Percentiles rank a stretch among this genome's conserved stretches.
Conservation (phyloP, 2,113 vertebrate species). For the Etheostoma cragini region DNA sequence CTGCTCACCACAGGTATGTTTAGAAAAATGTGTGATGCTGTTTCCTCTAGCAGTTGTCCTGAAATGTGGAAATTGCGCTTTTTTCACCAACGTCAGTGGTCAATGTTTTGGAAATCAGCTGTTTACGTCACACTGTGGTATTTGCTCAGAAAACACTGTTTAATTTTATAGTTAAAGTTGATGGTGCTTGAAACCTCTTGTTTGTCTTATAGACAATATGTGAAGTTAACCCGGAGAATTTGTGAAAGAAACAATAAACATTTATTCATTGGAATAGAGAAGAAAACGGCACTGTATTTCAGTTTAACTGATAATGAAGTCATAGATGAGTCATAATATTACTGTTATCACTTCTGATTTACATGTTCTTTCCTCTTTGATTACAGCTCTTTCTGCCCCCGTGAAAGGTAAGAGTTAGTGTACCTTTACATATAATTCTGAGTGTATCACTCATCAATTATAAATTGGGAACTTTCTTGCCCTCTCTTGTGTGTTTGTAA, state of each 20-base stretch:
- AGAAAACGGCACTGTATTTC: not conserved
- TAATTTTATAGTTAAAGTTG: not conserved
- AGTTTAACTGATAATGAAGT: not conserved
- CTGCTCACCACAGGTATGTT: slow-evolving; percentile 78
- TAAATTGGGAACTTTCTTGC: not conserved
- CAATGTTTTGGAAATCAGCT: not conserved
- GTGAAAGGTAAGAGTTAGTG: slow-evolving; percentile 69
- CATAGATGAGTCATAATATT: not conserved
- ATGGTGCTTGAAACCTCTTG: not conserved
- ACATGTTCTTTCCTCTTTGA: slow-evolving; percentile 2
- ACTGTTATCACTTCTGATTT: not conserved
- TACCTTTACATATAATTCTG: not conserved
- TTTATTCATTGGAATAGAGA: not conserved
- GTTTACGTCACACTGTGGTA: not conserved
- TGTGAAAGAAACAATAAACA: not conserved
- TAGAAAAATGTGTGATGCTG: not conserved
- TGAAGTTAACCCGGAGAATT: not conserved
- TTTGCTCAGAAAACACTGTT: not conserved
- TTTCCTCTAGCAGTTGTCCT: not conserved
- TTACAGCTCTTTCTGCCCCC: slow-evolving; percentile 71
- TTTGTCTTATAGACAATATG: not conserved
- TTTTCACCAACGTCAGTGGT: not conserved
- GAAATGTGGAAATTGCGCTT: not conserved
- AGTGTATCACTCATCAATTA: not conserved
- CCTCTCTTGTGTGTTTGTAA: not conserved